phyloP scores from a whole-genome alignment of 1,140 invertebrate species.

The Aphelenchoides fujianensis region DNA sequence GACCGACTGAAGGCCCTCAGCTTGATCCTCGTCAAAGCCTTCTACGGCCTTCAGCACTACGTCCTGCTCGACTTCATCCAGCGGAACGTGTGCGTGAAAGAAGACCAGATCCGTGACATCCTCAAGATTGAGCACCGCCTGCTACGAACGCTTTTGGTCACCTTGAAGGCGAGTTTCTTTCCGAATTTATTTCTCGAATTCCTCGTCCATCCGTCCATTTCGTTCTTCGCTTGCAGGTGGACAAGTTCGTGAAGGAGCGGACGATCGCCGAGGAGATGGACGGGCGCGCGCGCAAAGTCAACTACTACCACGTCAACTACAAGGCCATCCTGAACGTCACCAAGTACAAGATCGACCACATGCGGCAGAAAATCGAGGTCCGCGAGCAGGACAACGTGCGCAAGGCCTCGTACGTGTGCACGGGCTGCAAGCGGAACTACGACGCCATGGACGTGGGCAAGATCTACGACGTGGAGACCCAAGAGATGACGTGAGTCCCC shows the following conservation, averaged over 20 bases:
- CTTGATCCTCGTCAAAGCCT: slow-evolving; percentile 41
- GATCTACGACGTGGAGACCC: slow-evolving; percentile 36
- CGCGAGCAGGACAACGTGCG: slow-evolving; percentile 51
- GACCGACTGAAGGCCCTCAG: slow-evolving; percentile 42
- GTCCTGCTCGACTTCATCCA: slow-evolving; percentile 52
- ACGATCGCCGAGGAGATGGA: slow-evolving; percentile 76
- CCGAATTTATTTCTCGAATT: too few relatives aligned
- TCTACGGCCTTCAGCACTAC: slow-evolving; percentile 50
- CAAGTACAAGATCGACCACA: slow-evolving; percentile 56
- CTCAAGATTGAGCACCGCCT: slow-evolving; percentile 42
- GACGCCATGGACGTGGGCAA: slow-evolving; percentile 51
- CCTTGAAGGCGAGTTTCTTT: slow-evolving; percentile 43
- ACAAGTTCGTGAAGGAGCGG: slow-evolving; percentile 68
- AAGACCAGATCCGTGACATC: slow-evolving; percentile 48
- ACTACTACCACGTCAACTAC: slow-evolving; percentile 54
- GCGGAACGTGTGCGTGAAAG: slow-evolving; percentile 47
- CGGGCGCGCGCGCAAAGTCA: slow-evolving; percentile 44
- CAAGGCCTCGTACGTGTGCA: slow-evolving; percentile 40
- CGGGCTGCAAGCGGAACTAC: slow-evolving; percentile 39
- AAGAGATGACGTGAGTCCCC: slow-evolving; percentile 41
- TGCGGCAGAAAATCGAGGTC: slow-evolving; percentile 49
- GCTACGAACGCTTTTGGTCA: slow-evolving; percentile 39
- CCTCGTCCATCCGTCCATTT: slow-evolving; percentile 10
- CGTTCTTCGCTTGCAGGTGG: slow-evolving; percentile 44
- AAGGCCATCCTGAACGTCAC: slow-evolving; percentile 54